A percentile compares a stretch with the other conserved stretches of the same genome.
phyloP scores from a whole-genome alignment of 2,113 vertebrate genomes.

The Ramphastos sulfuratus region DNA sequence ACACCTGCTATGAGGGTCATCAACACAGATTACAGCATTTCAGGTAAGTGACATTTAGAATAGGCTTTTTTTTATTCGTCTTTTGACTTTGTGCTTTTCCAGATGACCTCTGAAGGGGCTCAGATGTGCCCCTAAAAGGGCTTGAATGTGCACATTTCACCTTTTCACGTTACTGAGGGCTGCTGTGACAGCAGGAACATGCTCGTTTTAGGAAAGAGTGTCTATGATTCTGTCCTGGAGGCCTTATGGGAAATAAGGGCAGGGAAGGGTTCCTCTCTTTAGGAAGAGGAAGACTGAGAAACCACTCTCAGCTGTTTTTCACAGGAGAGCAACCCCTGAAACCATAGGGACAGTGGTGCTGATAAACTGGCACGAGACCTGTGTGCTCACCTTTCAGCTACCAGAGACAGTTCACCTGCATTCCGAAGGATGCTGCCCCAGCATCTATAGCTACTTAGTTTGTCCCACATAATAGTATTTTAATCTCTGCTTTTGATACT shows the following conservation, averaged over 20 bases:
- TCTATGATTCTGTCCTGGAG: neutral
- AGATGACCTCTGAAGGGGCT: neutral
- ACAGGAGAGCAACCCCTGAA: neutral
- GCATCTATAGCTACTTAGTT: neutral
- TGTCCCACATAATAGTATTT: neutral
- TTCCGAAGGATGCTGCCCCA: neutral
- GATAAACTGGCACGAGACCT: neutral
- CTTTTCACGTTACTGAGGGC: neutral
- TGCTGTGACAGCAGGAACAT: neutral
- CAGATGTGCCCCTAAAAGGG: neutral
- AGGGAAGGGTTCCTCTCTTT: neutral
- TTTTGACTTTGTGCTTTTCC: neutral
- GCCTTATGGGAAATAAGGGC: neutral
- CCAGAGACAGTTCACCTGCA: neutral
- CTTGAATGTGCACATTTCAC: neutral
- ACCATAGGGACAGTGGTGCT: neutral
- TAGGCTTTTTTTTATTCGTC: accelerated
- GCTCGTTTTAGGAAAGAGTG: neutral
- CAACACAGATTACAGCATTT: constrained; percentile 84
- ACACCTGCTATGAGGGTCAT: constrained; percentile 88
- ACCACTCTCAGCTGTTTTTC: neutral
- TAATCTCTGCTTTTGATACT: neutral
- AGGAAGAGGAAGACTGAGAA: neutral
- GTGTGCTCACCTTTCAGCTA: neutral
- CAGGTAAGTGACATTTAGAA: constrained; percentile 70